Base-by-base conservation (phyloP, 2,113 vertebrate species). In the Leptobrachium leishanense region DNA sequence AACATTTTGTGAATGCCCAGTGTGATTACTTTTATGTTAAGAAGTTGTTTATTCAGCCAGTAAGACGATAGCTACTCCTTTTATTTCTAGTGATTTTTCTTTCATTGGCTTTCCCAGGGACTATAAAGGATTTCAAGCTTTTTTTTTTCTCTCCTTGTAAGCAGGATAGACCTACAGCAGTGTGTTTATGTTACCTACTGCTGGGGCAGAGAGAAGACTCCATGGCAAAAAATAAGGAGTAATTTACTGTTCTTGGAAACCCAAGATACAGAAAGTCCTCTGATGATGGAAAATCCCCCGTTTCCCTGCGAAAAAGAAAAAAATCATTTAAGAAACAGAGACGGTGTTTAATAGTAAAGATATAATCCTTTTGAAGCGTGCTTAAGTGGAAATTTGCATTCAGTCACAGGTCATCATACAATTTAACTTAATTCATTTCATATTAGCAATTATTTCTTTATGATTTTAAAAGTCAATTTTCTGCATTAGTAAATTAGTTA, bases 81-180 rank as follows among this genome's bases (percentile, higher is more conserved):
- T 88, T 83, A 82, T 82, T 88, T 83, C 82, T 82, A 72, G 65
- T 84, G 82, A 31, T 31, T 31, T 31, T 31, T 31, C 85, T 82
- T 86, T 86, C 82, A 84, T 82, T 83, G 75, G 44, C 4, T 81
- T 88, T 84, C 83, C 82, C n/a, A 72, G 46, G 46, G 46, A 50
- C 85, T 84, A 70, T 69, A 82, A 87, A 89, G 86, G 86, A 89
- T 81, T 87, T 50, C 4, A 50, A 50, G 46, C 1, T 89, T 90
- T 88, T 85, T 81, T 68, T 76, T 75, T 43, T 74, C 63, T 46
- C 62, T 50, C 62, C 54, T 65, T 53, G 11, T 12, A 42, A 87
- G 90, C 87, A 90, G 86, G 89, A 87, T 82, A 90, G 94, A 95
- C 94, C 94, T 94, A 94, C 94, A 95, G 92, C 93, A 91, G 87